These are phyloP conservation scores for Dipodomys spectabilis DNA, from an alignment of 2,113 vertebrate genomes.

Conservation along the genomic window DNA sequence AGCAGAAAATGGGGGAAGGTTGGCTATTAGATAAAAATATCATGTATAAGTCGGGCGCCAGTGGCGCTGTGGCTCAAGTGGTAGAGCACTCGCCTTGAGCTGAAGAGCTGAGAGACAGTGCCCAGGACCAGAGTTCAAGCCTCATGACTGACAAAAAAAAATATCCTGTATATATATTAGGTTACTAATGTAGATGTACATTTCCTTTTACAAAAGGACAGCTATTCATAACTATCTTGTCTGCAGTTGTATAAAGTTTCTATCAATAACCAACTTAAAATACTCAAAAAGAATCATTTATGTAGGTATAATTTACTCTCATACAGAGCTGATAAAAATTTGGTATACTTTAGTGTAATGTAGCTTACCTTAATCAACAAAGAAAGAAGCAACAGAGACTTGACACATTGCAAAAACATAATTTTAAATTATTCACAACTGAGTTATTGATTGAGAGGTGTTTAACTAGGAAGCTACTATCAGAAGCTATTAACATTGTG, in stretches of 20 bases:
- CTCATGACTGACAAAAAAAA: too few relatives aligned
- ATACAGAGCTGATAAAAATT: background rate
- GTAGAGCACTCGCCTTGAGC: too few relatives aligned
- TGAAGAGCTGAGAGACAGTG: too few relatives aligned
- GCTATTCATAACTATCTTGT: background rate
- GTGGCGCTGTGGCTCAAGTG: too few relatives aligned
- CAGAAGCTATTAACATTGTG: background rate
- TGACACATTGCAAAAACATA: background rate
- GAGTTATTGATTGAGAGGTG: background rate
- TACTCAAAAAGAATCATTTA: background rate
- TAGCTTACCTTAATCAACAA: background rate
- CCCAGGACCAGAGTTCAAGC: too few relatives aligned
- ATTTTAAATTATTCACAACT: background rate
- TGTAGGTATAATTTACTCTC: background rate
- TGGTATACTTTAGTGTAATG: background rate
- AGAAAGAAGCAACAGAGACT: conserved; percentile 8
- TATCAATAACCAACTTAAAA: background rate
- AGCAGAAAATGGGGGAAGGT: background rate
- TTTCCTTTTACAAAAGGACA: background rate
- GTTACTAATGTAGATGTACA: background rate
- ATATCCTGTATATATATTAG: background rate
- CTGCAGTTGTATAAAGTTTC: background rate
- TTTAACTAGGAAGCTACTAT: background rate
- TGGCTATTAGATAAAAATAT: too few relatives aligned
- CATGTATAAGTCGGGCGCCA: too few relatives aligned